These are phyloP conservation scores for Selene dorsalis DNA, from an alignment of 2,797 vertebrate species.

Conservation along the genomic window DNA sequence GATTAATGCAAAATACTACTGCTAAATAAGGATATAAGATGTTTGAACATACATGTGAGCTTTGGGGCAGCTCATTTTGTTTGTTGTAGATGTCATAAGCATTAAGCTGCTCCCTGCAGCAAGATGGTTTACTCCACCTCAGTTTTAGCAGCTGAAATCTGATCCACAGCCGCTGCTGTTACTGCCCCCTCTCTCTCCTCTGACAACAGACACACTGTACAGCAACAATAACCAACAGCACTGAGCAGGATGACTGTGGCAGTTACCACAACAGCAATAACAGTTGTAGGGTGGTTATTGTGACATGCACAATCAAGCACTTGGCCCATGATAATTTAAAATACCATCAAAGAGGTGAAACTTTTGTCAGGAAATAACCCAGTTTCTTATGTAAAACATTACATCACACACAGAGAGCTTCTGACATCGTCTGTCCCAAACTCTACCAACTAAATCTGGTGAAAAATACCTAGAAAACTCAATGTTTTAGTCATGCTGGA, in stretches of 20 bases:
- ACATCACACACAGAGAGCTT: background rate
- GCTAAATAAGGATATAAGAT: fast-evolving
- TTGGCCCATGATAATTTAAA: background rate
- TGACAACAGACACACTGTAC: constrained; percentile 38
- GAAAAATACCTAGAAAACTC: no score
- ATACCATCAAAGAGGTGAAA: background rate
- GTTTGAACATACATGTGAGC: fast-evolving
- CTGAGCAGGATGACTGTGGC: background rate
- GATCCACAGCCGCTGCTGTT: constrained; percentile 62
- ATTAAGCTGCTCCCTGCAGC: background rate
- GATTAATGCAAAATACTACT: fast-evolving
- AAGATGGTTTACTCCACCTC: constrained; percentile 61
- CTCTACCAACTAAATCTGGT: background rate
- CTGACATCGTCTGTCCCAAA: background rate
- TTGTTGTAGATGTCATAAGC: background rate
- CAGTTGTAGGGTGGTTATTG: constrained; percentile 12
- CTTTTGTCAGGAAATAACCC: background rate
- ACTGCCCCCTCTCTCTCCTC: constrained; percentile 10
- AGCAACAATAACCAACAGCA: constrained; percentile 24
- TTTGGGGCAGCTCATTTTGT: fast-evolving
- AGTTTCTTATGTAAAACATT: background rate
- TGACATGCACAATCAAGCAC: constrained; percentile 6
- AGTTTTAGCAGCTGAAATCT: constrained; percentile 69
- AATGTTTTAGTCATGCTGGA: background rate
- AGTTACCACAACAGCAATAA: background rate